A percentile compares a stretch with the other conserved stretches of the same genome.
phyloP scores from a whole-genome alignment of 2,797 vertebrate species.

The Megaceryle alcyon region DNA sequence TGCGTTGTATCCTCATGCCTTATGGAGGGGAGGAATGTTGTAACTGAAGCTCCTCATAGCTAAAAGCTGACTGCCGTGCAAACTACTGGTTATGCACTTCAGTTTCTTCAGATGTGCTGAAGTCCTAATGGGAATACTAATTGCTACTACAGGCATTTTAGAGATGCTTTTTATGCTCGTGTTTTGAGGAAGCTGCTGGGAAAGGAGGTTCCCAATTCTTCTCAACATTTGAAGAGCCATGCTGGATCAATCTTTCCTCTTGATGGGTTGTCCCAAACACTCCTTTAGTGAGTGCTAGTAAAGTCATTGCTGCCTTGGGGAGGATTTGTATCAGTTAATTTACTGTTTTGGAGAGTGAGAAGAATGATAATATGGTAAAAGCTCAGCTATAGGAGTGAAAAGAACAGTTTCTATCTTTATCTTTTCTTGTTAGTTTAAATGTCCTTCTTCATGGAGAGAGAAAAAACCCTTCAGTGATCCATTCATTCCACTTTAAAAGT shows the following conservation, averaged over 20 bases:
- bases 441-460: neutral
- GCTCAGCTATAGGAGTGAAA: neutral
- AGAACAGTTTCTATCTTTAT: neutral
- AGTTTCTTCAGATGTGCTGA: neutral
- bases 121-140: neutral
- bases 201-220: neutral
- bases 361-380: neutral
- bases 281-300: neutral
- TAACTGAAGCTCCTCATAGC: neutral
- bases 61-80: neutral
- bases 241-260: neutral
- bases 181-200: neutral
- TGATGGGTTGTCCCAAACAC: neutral
- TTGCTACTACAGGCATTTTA: neutral
- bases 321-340: neutral
- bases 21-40: neutral
- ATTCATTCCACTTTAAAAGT: neutral
- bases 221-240: neutral
- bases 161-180: neutral
- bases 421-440: neutral
- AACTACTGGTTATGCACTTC: neutral
- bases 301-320: neutral
- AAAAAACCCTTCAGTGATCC: neutral
- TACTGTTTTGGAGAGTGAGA: neutral
- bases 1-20: slow-evolving; percentile 32